Percentiles rank a stretch among this genome's conserved stretches.
These are phyloP conservation scores for Coptotermes formosanus DNA, from an alignment of 1,140 invertebrate genomes.

Conservation along the genomic window DNA sequence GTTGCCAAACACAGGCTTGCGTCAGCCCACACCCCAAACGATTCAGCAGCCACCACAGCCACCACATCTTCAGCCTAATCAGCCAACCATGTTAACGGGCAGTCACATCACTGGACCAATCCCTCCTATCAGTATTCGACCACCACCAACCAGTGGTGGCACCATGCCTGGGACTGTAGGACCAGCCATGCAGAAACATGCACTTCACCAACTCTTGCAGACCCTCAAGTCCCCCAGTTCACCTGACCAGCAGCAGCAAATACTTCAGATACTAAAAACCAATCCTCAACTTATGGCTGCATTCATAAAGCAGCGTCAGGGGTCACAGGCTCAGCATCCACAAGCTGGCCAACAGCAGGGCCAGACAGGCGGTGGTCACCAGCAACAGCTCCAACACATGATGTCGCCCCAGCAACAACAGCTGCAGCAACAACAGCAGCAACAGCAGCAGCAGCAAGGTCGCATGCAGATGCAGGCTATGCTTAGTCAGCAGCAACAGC, in stretches of 20 bases:
- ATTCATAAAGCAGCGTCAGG: constrained; percentile 89
- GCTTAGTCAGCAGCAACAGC: constrained; percentile 50
- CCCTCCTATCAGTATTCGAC: constrained; percentile 4
- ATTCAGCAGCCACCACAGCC: constrained; percentile 46
- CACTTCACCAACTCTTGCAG: constrained; percentile 85
- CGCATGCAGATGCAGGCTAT: constrained; percentile 49
- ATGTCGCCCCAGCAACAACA: constrained; percentile 53
- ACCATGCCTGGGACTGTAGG: constrained; percentile 35
- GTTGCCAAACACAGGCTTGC: constrained; percentile 45
- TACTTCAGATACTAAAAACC: constrained; percentile 87
- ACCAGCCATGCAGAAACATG: constrained; percentile 64
- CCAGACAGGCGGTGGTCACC: constrained; percentile 9
- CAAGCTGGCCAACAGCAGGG: constrained; percentile 46
- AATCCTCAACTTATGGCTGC: constrained; percentile 96
- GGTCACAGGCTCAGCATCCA: constrained; percentile 51
- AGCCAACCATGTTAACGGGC: constrained; percentile 35
- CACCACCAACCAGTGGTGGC: constrained; percentile 20
- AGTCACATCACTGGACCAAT: constrained; percentile 25
- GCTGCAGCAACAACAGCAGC: constrained; percentile 47
- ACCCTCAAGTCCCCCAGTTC: constrained; percentile 84
- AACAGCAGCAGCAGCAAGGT: constrained; percentile 52
- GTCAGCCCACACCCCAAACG: constrained; percentile 47
- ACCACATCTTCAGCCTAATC: constrained; percentile 48
- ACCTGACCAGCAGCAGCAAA: constrained; percentile 91
- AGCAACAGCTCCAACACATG: constrained; percentile 50